Evolutionary conservation across 2,888 invertebrate species (phyloP).

Genomic region (Helobdella robusta): DNA sequence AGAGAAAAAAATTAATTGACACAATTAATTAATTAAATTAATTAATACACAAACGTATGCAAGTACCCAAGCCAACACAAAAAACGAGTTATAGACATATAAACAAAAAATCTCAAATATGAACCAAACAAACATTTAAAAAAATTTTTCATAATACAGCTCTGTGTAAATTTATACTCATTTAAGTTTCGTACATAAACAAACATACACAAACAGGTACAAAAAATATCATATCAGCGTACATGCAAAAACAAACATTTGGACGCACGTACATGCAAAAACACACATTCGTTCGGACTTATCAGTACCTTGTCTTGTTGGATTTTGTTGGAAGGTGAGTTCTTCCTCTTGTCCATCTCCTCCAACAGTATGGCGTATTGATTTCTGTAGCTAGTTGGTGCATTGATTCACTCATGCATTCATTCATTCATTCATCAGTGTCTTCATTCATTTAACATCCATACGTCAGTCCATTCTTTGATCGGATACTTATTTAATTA

Average conservation of each 20-base stretch:
- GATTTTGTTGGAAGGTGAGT: neutral
- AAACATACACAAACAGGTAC: too few relatives aligned
- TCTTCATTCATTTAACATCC: neutral
- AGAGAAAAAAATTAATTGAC: too few relatives aligned
- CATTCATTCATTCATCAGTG: neutral
- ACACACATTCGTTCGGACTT: too few relatives aligned
- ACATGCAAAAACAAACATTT: too few relatives aligned
- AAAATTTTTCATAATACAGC: too few relatives aligned
- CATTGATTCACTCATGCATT: neutral
- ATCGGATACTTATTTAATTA: too few relatives aligned
- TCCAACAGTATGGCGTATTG: constrained; percentile 15
- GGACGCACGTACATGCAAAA: too few relatives aligned
- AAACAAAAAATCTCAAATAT: neutral
- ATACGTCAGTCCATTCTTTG: too few relatives aligned
- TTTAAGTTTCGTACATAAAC: too few relatives aligned
- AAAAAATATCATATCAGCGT: too few relatives aligned
- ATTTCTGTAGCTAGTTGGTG: constrained; percentile 22
- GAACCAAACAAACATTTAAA: neutral
- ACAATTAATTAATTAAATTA: neutral
- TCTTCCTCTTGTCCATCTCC: constrained; percentile 16
- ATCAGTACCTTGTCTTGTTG: constrained; percentile 4
- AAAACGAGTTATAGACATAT: neutral
- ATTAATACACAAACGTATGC: neutral
- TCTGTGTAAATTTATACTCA: too few relatives aligned
- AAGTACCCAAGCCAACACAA: neutral